Evolutionary conservation across 2,888 invertebrate species (phyloP).

Genomic region (Volucella inflata): DNA sequence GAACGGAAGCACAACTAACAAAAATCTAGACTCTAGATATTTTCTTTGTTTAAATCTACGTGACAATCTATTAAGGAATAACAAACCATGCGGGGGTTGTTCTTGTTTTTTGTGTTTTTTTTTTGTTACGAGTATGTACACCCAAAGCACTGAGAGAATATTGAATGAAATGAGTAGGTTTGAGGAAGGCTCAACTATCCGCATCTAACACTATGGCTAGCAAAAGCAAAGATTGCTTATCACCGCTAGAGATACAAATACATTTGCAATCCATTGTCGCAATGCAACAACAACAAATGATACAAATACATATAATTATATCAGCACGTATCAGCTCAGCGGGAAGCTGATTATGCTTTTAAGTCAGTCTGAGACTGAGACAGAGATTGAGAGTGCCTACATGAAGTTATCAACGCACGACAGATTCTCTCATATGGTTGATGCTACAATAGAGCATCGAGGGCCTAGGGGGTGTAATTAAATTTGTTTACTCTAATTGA

Average conservation of each 20-base stretch:
- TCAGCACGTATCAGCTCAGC: conserved; percentile 3
- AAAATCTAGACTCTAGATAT: not conserved
- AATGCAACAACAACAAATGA: not conserved
- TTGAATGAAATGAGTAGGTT: conserved; percentile 33
- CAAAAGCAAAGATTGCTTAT: conserved; percentile 17
- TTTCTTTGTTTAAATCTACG: not conserved
- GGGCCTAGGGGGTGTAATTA: conserved; percentile 11
- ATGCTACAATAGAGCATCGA: not conserved
- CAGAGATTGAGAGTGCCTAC: not conserved
- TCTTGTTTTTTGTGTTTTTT: not conserved
- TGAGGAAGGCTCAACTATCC: conserved; percentile 18
- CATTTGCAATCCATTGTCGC: not conserved
- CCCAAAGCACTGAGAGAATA: conserved; percentile 11
- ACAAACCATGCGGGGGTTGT: too few relatives aligned
- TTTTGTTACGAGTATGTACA: conserved; percentile 7
- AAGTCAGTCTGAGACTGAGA: too few relatives aligned
- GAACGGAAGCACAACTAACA: not conserved
- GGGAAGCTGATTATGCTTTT: conserved; percentile 35
- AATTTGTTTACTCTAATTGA: conserved; percentile 52
- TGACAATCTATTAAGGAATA: not conserved
- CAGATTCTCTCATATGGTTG: not conserved
- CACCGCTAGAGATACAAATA: conserved; percentile 1
- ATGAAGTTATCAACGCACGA: conserved; percentile 7
- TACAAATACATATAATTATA: not conserved
- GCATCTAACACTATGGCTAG: not conserved